Percentiles rank a stretch among this genome's conserved stretches.
phyloP scores from a whole-genome alignment of 2,797 vertebrate species.

The Miichthys miiuy region DNA sequence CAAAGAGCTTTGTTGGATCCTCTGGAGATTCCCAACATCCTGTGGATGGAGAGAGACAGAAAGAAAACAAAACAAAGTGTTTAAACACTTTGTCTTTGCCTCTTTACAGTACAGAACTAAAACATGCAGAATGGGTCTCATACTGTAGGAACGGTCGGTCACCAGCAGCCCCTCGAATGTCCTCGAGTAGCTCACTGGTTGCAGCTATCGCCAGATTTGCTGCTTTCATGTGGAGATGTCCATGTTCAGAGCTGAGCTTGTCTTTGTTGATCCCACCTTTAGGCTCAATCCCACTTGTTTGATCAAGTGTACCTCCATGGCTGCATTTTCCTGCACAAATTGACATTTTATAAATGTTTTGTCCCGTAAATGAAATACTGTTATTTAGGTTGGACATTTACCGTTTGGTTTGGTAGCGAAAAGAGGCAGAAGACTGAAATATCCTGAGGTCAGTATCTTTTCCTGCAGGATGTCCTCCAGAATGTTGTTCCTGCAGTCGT shows the following conservation, averaged over 20 bases:
- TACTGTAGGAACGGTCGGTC: conserved; percentile 70
- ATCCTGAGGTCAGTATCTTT: conserved; percentile 67
- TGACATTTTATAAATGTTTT: neutral
- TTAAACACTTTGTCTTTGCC: neutral
- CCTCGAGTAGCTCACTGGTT: conserved; percentile 62
- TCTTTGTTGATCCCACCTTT: conserved; percentile 80
- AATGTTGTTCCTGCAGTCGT: conserved; percentile 70
- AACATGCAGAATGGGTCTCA: neutral
- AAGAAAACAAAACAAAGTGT: neutral
- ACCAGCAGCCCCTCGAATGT: conserved; percentile 62
- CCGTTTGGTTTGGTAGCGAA: conserved; percentile 58
- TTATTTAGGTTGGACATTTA: conserved; percentile 1
- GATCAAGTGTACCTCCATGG: conserved; percentile 65
- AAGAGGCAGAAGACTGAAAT: conserved; percentile 28
- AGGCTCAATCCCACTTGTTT: conserved; percentile 33
- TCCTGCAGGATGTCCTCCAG: conserved; percentile 48
- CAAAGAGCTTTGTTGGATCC: conserved; percentile 64
- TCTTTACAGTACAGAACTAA: neutral
- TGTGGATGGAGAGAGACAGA: neutral
- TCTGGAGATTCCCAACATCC: conserved; percentile 57
- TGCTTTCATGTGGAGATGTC: conserved; percentile 61
- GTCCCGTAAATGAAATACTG: neutral
- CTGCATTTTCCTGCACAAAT: conserved; percentile 76
- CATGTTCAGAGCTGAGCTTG: conserved; percentile 22
- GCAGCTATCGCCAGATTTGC: conserved; percentile 65